Base-by-base conservation (phyloP, 2,888 invertebrate genomes). In the Cephus rjabovi region DNA sequence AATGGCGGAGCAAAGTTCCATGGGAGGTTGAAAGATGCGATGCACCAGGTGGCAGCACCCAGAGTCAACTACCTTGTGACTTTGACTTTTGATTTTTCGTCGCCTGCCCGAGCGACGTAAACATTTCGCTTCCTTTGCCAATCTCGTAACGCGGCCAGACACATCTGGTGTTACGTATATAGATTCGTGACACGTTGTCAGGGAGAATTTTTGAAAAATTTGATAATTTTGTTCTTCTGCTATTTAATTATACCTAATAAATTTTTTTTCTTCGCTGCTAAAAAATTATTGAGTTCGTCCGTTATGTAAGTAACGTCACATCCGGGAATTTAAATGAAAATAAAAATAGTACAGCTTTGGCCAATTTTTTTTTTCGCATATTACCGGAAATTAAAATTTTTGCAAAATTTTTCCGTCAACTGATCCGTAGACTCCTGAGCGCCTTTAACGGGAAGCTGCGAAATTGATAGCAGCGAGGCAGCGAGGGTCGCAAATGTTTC, bases 11-110 rank as follows among this genome's bases (percentile, higher is more conserved):
- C 78, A 78, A 69, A 79, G 76, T 15, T 70, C 70, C 15, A 1
- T 6, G 6, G 70, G 70, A 74, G 73, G 77, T 77, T 76, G 73
- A 75, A 87, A 86, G 85, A 86, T 81, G 83, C 84, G 81, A 80
- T 78, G 82, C 81, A 86, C 86, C 87, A 87, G 87, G 86, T 87
- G 87, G 82, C 80, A 82, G 56, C 56, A 23, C 23, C 23, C 0
- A 56, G 23, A 23, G 31, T 33, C 71, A 12, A 34, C 71, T 70
- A 70, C 31, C 70, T 23, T 9, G 56, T 56, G 23, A 15, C 15
- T 56, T 15, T 71, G 71, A 71, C 34, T 31, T 70, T 70, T 4
- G 30, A 34, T 23, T 30, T 70, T 70, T 30, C 30, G 11, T 70
- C 30, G 30, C 3, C 1, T 1, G 30, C n/a, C 9, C 31, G 70